Percentiles rank a stretch among this genome's conserved stretches.
These are phyloP conservation scores for Rhopilema esculentum DNA, from an alignment of 30 jellyfish, hydroid and myxozoan genomes.

Conservation along the genomic window DNA sequence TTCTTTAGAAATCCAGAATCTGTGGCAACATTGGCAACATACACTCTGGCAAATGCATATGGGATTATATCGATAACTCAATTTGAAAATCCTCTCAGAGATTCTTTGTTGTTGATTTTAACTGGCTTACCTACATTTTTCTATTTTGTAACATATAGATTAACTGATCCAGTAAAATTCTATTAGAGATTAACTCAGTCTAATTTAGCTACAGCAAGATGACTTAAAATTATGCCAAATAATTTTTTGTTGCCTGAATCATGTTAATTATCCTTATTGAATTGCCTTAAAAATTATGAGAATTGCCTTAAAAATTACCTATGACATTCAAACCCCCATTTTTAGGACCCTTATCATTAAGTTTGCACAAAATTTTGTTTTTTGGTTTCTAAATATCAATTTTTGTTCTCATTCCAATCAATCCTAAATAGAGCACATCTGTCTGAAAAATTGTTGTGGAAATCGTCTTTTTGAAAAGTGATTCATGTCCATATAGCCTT, in stretches of 20 bases:
- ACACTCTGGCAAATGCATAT: constrained; percentile 86
- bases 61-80: constrained; percentile 86
- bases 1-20: constrained; percentile 26
- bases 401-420: not conserved
- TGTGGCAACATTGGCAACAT: constrained; percentile 51
- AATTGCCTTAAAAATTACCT: not conserved
- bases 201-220: not conserved
- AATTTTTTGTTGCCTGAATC: too few relatives aligned
- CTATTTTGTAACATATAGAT: constrained; percentile 65
- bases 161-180: constrained; percentile 77
- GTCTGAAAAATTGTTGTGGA: too few relatives aligned
- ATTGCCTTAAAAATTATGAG: too few relatives aligned
- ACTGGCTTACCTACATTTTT: constrained; percentile 78
- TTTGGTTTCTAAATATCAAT: not conserved
- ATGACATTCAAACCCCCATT: not conserved
- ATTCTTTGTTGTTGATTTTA: constrained; percentile 68
- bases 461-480: not conserved
- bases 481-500: not conserved
- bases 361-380: not conserved
- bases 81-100: constrained; percentile 72
- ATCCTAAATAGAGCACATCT: too few relatives aligned
- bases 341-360: not conserved
- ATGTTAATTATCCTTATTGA: too few relatives aligned
- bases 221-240: too few relatives aligned
- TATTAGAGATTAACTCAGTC: constrained; percentile 1